Evolutionary conservation across 2,797 vertebrate species (phyloP).

Genomic region (Dendrocincla tyrannina): DNA sequence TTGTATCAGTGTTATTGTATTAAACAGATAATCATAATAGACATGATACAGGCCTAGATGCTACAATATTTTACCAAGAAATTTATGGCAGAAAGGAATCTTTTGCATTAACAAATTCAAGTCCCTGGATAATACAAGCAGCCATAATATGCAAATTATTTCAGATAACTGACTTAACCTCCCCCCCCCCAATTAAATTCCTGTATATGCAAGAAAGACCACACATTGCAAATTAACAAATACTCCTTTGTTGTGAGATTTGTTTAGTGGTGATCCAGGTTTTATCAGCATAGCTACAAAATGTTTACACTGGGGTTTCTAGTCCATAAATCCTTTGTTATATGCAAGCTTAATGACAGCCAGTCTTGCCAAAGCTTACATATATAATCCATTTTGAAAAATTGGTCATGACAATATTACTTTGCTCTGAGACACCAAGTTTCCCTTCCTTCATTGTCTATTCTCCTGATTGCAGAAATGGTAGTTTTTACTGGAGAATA

Average conservation of each 20-base stretch:
- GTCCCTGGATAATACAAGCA: neutral
- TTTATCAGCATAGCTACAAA: neutral
- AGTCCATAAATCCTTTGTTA: constrained; percentile 25
- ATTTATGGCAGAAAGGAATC: neutral
- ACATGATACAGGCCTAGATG: neutral
- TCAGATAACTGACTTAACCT: neutral
- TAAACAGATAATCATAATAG: neutral
- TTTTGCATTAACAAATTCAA: neutral
- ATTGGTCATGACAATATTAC: neutral
- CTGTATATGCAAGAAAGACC: neutral
- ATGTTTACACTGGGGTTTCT: neutral
- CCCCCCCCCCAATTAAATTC: neutral
- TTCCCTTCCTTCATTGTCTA: neutral
- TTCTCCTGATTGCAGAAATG: neutral
- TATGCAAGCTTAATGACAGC: constrained; percentile 17
- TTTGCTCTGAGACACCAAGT: constrained; percentile 6
- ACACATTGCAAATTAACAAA: neutral
- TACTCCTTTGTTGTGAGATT: neutral
- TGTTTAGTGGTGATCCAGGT: neutral
- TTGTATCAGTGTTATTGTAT: neutral
- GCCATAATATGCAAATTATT: neutral
- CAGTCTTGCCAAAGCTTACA: constrained; percentile 4
- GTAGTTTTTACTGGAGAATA: neutral
- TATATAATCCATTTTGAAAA: constrained; percentile 37
- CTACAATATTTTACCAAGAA: neutral